Percentiles rank a stretch among this genome's conserved stretches.
These are phyloP conservation scores for Lithobates pipiens DNA, from an alignment of 2,797 vertebrate genomes.

Conservation along the genomic window DNA sequence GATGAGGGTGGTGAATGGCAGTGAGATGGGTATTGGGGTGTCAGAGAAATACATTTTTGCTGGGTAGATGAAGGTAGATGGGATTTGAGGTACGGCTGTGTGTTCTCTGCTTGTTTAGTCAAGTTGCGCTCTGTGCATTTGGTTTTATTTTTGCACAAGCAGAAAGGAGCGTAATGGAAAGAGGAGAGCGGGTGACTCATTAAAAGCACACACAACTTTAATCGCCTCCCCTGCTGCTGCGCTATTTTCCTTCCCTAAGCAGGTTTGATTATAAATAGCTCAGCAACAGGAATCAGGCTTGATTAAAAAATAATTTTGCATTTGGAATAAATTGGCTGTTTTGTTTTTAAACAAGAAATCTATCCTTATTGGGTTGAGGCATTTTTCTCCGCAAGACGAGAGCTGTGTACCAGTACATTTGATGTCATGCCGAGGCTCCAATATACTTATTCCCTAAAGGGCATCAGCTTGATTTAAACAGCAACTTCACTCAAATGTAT, in stretches of 20 bases:
- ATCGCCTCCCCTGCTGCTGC: slow-evolving; percentile 53
- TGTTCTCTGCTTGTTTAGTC: slow-evolving; percentile 14
- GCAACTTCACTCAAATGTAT: no score
- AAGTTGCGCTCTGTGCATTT: slow-evolving; percentile 16
- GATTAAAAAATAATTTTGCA: slow-evolving; percentile 68
- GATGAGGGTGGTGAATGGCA: no score
- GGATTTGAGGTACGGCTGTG: not conserved
- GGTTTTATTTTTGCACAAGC: slow-evolving; percentile 35
- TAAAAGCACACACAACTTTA: slow-evolving; percentile 40
- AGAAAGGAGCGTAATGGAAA: slow-evolving; percentile 38
- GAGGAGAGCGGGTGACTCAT: slow-evolving; percentile 58
- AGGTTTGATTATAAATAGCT: slow-evolving; percentile 63
- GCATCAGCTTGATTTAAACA: not conserved
- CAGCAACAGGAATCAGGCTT: slow-evolving; percentile 50
- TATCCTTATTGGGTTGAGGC: slow-evolving; percentile 53
- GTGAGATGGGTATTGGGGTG: not conserved
- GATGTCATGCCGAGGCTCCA: not conserved
- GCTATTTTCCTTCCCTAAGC: slow-evolving; percentile 64
- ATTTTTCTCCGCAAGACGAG: not conserved
- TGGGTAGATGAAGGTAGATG: not conserved
- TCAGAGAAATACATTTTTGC: not conserved
- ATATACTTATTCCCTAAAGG: not conserved
- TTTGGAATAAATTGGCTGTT: slow-evolving; percentile 64
- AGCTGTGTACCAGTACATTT: not conserved
- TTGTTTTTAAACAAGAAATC: slow-evolving; percentile 62